These are phyloP conservation scores for Raja brachyura DNA, from an alignment of 2,113 vertebrate species.

Conservation along the genomic window DNA sequence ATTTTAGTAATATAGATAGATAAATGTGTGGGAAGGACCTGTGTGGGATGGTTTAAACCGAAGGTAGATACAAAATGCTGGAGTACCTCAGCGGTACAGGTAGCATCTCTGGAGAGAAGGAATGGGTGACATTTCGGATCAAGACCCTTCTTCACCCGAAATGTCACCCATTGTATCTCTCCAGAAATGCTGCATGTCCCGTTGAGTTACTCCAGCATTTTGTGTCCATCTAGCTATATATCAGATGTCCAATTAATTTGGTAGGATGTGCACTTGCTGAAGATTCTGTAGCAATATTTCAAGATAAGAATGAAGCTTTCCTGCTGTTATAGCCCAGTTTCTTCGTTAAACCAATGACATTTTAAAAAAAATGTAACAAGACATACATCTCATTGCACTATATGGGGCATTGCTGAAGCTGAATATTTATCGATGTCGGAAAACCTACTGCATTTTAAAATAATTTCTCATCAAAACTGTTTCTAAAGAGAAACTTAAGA, in stretches of 20 bases:
- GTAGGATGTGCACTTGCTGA: not conserved
- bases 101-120: no score
- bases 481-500: not conserved
- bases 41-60: no score
- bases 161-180: no score
- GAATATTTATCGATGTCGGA: not conserved
- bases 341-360: not conserved
- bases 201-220: no score
- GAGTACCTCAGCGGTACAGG: no score
- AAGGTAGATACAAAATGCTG: no score
- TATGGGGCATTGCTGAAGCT: not conserved
- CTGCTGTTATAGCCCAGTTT: not conserved
- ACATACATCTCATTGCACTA: not conserved
- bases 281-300: not conserved
- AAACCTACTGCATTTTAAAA: not conserved
- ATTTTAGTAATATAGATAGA: no score
- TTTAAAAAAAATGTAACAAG: not conserved
- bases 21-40: no score
- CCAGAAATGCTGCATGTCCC: no score
- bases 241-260: not conserved
- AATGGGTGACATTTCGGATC: no score
- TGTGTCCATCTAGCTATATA: no score
- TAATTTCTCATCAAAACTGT: not conserved
- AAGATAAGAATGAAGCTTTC: not conserved
- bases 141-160: no score